phyloP scores from a whole-genome alignment of 2,888 invertebrate genomes.

The Scaptomyza polygonia region DNA sequence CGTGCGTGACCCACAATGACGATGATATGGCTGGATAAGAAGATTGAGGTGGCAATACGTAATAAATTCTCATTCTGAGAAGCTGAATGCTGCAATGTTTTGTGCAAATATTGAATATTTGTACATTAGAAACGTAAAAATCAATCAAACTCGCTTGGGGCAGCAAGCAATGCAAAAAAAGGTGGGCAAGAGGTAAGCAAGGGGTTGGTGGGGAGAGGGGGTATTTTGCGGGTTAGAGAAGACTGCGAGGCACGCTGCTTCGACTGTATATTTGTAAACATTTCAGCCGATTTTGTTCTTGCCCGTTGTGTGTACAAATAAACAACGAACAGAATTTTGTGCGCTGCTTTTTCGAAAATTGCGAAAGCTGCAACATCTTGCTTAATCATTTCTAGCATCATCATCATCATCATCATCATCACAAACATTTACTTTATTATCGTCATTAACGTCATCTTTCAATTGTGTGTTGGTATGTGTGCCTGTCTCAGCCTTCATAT shows the following conservation, averaged over 20 bases:
- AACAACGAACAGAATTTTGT: constrained; percentile 52
- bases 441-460: constrained; percentile 1
- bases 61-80: constrained; percentile 28
- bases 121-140: constrained; percentile 50
- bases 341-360: constrained; percentile 43
- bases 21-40: background rate
- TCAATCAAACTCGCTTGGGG: constrained; percentile 49
- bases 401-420: constrained; percentile 11
- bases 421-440: constrained; percentile 5
- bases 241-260: background rate
- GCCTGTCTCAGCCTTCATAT: constrained; percentile 6
- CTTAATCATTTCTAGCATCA: constrained; percentile 45
- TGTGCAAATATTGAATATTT: constrained; percentile 55
- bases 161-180: constrained; percentile 11
- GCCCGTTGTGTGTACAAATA: constrained; percentile 42
- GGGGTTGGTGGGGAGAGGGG: background rate
- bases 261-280: constrained; percentile 62
- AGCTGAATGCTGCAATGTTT: constrained; percentile 36
- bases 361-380: constrained; percentile 42
- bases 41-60: background rate
- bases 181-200: background rate
- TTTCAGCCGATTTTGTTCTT: constrained; percentile 15
- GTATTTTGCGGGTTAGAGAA: background rate
- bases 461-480: background rate
- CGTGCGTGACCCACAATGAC: background rate